phyloP scores from a whole-genome alignment of 1,140 invertebrate genomes.

The Lepidurus arcticus region DNA sequence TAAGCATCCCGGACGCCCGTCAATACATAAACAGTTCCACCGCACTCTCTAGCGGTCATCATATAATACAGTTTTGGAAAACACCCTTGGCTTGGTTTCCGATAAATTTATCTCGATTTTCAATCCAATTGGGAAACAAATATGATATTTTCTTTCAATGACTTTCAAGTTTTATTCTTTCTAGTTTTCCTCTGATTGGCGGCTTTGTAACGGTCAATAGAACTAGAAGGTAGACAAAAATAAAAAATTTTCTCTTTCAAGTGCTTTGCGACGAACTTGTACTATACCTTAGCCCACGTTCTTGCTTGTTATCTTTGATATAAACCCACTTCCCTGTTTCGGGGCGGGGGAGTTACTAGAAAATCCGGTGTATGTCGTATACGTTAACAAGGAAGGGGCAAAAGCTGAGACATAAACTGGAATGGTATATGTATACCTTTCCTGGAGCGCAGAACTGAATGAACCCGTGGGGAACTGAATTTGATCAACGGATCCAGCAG shows the following conservation, averaged over 20 bases:
- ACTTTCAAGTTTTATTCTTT: no score
- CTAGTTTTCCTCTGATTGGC: no score
- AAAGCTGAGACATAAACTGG: not conserved
- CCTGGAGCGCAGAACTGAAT: not conserved
- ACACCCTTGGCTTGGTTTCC: no score
- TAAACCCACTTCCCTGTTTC: not conserved
- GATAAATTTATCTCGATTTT: not conserved
- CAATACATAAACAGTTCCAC: no score
- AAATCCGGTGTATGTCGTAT: not conserved
- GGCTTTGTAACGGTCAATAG: no score
- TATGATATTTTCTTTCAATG: not conserved
- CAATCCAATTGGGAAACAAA: not conserved
- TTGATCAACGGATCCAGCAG: not conserved
- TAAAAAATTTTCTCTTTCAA: no score
- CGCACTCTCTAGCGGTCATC: no score
- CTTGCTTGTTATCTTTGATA: constrained; percentile 14
- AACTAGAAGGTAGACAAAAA: no score
- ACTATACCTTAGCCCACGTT: not conserved
- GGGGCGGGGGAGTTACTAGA: not conserved
- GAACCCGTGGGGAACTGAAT: constrained; percentile 5
- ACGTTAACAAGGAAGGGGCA: not conserved
- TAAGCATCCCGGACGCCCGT: no score
- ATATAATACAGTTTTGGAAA: no score
- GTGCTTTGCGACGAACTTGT: not conserved
- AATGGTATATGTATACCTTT: not conserved